phyloP scores from a whole-genome alignment of 2,888 invertebrate species.

The Ischnura elegans region DNA sequence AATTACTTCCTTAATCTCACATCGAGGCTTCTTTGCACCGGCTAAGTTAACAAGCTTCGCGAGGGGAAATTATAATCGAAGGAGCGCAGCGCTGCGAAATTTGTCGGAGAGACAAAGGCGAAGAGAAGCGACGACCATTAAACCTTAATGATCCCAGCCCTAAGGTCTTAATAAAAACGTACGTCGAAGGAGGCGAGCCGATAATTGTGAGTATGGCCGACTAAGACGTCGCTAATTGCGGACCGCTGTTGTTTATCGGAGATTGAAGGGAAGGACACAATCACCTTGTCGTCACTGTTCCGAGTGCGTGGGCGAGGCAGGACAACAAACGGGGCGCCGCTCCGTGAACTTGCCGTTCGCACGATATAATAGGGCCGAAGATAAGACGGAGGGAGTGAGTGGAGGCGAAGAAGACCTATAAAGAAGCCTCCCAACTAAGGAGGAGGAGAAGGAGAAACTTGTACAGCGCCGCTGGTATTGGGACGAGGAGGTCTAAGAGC shows the following conservation, averaged over 20 bases:
- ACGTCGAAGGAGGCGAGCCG: not conserved
- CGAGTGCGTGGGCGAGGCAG: not conserved
- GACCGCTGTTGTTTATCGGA: conserved; percentile 40
- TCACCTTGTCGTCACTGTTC: not conserved
- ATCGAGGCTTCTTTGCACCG: not conserved
- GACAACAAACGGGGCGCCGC: not conserved
- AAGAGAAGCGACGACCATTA: not conserved
- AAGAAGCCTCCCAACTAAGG: not conserved
- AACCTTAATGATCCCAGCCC: not conserved
- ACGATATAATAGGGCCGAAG: not conserved
- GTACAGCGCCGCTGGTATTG: too few relatives aligned
- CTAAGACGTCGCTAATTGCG: conserved; percentile 45
- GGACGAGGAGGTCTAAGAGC: not conserved
- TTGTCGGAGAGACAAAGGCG: not conserved
- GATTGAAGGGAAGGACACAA: not conserved
- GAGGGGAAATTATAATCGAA: conserved; percentile 30
- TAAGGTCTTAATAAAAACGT: not conserved
- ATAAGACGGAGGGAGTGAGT: not conserved
- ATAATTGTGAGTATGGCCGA: conserved; percentile 25
- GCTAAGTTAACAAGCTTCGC: not conserved
- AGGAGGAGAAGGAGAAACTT: not conserved
- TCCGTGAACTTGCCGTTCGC: not conserved
- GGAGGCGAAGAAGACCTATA: not conserved
- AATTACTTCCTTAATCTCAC: not conserved
- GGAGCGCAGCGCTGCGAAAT: not conserved